Evolutionary conservation across 2,797 vertebrate genomes (phyloP).

Genomic region (Hybognathus amarus): DNA sequence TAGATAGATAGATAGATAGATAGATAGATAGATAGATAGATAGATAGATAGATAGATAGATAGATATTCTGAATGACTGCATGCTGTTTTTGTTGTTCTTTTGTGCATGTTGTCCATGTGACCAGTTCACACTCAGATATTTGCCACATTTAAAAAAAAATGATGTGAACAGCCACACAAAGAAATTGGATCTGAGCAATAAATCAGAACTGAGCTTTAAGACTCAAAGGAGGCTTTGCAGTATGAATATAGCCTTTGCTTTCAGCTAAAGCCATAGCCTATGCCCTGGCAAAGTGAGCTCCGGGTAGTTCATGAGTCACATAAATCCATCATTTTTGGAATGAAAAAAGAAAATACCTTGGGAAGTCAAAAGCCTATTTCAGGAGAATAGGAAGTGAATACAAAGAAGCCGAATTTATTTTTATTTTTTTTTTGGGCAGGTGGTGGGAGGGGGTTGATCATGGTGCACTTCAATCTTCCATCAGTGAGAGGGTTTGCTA

Average conservation of each 20-base stretch:
- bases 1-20: too few species aligned
- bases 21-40: too few species aligned
- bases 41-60: too few species aligned
- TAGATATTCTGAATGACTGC: too few species aligned
- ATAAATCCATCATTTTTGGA: slow-evolving; percentile 48
- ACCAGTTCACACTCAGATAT: not conserved
- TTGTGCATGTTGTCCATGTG: too few species aligned
- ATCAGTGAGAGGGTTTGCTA: slow-evolving; percentile 5
- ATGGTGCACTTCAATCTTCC: slow-evolving; percentile 51
- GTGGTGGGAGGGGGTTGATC: slow-evolving; percentile 35
- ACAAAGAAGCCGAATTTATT: slow-evolving; percentile 24
- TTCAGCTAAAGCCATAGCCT: not conserved
- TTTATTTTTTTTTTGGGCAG: not conserved
- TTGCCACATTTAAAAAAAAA: not conserved
- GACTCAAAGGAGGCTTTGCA: not conserved
- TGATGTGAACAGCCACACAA: not conserved
- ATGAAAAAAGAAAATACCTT: slow-evolving; percentile 47
- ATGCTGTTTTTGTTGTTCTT: too few species aligned
- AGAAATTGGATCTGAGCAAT: not conserved
- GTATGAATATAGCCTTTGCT: not conserved
- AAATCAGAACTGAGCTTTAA: not conserved
- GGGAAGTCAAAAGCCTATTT: slow-evolving; percentile 41
- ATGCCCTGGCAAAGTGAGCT: slow-evolving; percentile 2
- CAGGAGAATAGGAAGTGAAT: slow-evolving; percentile 35
- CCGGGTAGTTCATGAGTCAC: slow-evolving; percentile 32